Conservation (phyloP, 2,888 invertebrate species). For the Thereva unica region DNA sequence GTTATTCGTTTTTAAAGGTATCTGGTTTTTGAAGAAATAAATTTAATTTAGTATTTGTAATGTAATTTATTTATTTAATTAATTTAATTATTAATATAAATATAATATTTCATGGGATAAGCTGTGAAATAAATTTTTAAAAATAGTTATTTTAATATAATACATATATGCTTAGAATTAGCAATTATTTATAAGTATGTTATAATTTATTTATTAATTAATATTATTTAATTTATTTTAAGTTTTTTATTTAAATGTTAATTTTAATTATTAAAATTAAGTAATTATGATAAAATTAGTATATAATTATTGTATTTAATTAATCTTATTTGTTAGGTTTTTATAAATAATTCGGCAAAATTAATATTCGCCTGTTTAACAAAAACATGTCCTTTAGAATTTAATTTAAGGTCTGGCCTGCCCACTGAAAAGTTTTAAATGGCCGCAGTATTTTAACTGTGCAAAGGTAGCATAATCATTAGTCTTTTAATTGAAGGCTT, state of each 20-base stretch:
- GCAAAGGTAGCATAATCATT: conserved; percentile 82
- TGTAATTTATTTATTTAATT: conserved; percentile 51
- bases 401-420: conserved; percentile 71
- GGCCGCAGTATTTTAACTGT: conserved; percentile 79
- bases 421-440: conserved; percentile 72
- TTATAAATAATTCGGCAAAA: conserved; percentile 68
- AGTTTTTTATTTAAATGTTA: conserved; percentile 57
- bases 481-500: conserved; percentile 78
- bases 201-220: conserved; percentile 60
- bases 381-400: conserved; percentile 74
- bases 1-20: conserved; percentile 69
- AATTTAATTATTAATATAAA: conserved; percentile 50
- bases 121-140: conserved; percentile 64
- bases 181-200: conserved; percentile 61
- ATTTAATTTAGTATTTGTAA: conserved; percentile 57
- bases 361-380: conserved; percentile 72
- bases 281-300: conserved; percentile 67
- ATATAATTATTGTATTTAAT: conserved; percentile 53
- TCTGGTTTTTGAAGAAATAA: conserved; percentile 70
- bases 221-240: conserved; percentile 58
- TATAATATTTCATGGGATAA: conserved; percentile 65
- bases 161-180: conserved; percentile 64
- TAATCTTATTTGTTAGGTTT: conserved; percentile 54
- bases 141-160: conserved; percentile 53
- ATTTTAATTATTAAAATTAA: conserved; percentile 57